Conservation (phyloP, 2,797 vertebrate species). For the Pantherophis vulpinus region DNA sequence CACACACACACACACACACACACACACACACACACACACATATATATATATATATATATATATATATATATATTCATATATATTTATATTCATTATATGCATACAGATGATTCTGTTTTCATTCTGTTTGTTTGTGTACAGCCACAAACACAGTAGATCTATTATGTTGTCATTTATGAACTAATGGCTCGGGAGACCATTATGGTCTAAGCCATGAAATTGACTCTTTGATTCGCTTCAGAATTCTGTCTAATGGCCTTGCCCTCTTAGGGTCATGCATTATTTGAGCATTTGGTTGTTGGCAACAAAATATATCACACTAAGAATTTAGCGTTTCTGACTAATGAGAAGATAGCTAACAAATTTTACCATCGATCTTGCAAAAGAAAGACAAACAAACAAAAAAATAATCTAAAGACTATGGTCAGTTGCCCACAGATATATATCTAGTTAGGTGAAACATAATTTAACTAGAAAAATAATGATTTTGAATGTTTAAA, state of each 20-base stretch:
- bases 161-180: conserved; percentile 28
- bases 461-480: neutral
- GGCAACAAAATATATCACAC: conserved; percentile 15
- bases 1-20: too few species aligned
- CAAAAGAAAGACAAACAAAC: neutral
- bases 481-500: neutral
- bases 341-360: conserved; percentile 14
- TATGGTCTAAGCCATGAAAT: conserved; percentile 19
- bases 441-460: neutral
- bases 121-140: conserved; percentile 8
- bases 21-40: too few species aligned
- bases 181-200: conserved; percentile 21
- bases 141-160: conserved; percentile 12
- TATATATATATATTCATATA: neutral
- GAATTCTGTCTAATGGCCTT: conserved; percentile 33
- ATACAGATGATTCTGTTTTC: conserved; percentile 1
- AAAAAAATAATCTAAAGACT: neutral
- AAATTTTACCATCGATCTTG: conserved; percentile 12
- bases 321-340: neutral
- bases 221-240: conserved; percentile 32
- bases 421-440: neutral
- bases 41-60: neutral
- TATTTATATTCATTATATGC: neutral
- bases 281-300: conserved; percentile 21
- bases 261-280: conserved; percentile 4